Conservation (phyloP, 2,888 invertebrate species). For the Galeopsomyia nigrocyanea region DNA sequence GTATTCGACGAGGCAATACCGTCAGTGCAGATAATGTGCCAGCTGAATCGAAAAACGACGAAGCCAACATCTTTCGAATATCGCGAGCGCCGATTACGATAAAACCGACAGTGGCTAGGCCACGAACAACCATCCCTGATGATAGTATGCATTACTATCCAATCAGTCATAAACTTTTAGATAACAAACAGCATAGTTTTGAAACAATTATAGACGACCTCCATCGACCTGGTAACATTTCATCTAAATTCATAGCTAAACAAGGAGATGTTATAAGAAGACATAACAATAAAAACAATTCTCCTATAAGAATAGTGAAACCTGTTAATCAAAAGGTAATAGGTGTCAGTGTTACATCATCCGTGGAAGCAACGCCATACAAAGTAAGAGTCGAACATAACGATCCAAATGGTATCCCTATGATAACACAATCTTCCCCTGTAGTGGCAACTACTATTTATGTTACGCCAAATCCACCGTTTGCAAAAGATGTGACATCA, state of each 20-base stretch:
- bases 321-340: constrained; percentile 61
- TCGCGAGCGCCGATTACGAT: constrained; percentile 60
- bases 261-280: constrained; percentile 22
- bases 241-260: constrained; percentile 50
- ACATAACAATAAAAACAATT: constrained; percentile 34
- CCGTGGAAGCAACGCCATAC: constrained; percentile 73
- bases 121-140: constrained; percentile 51
- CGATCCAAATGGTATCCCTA: constrained; percentile 53
- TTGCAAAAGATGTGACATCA: constrained; percentile 40
- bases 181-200: constrained; percentile 58
- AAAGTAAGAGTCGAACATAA: constrained; percentile 65
- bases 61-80: constrained; percentile 66
- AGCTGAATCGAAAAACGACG: constrained; percentile 63
- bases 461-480: constrained; percentile 34
- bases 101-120: constrained; percentile 39
- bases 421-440: constrained; percentile 53
- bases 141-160: constrained; percentile 62
- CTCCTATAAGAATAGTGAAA: constrained; percentile 33
- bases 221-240: constrained; percentile 55
- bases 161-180: constrained; percentile 61
- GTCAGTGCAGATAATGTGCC: constrained; percentile 58
- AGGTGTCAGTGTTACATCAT: constrained; percentile 74
- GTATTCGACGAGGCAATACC: constrained; percentile 45
- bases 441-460: constrained; percentile 44
- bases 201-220: constrained; percentile 59